Percentiles rank a stretch among this genome's conserved stretches.
Conservation (phyloP, 2,797 vertebrate species). For the Rhynchotus rufescens region DNA sequence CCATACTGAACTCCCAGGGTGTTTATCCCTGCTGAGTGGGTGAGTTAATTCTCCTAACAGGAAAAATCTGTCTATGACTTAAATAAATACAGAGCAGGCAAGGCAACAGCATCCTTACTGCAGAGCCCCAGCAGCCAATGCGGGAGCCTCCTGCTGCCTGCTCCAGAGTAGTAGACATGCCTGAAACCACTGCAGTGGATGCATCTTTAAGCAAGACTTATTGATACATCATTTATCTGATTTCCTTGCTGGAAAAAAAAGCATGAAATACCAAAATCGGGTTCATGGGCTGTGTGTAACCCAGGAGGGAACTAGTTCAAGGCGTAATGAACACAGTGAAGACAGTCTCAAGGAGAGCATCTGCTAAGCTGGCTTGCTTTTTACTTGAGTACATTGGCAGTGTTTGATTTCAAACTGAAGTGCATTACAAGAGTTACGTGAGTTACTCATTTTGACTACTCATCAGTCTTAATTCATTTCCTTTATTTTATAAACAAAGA, state of each 20-base stretch:
- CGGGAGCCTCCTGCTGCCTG: background rate
- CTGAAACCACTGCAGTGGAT: background rate
- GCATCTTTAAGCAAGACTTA: background rate
- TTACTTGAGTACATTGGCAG: background rate
- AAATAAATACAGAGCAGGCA: background rate
- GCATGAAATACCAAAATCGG: background rate
- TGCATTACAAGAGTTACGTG: background rate
- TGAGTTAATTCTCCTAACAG: background rate
- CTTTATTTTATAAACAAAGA: background rate
- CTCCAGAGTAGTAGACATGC: background rate
- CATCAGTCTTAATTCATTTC: background rate
- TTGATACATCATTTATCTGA: background rate
- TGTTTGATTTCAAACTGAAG: background rate
- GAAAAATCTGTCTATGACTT: background rate
- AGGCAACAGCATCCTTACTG: rapidly evolving
- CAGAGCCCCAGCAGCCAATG: background rate
- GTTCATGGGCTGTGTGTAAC: background rate
- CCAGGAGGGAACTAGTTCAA: background rate
- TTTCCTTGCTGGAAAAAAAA: background rate
- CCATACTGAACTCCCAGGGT: background rate
- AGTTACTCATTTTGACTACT: background rate
- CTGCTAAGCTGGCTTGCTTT: background rate
- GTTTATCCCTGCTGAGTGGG: background rate
- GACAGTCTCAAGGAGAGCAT: background rate
- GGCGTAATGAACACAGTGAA: background rate